Percentiles rank a stretch among this genome's conserved stretches.
Conservation (phyloP, 2,113 vertebrate genomes). For the Daubentonia madagascariensis region DNA sequence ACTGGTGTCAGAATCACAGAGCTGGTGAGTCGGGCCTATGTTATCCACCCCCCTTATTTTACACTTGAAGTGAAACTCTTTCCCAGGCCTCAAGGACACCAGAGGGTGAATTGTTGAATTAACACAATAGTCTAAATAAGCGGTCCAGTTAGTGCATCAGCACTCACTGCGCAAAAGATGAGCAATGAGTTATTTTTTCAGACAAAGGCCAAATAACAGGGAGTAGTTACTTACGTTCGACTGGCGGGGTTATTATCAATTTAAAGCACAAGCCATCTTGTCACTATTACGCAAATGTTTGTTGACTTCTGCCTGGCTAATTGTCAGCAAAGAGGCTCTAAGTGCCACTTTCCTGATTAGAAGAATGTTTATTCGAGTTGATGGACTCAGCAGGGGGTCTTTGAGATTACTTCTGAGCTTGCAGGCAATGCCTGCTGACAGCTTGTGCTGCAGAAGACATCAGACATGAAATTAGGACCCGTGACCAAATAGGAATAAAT, state of each 20-base stretch:
- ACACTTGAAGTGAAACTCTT: not conserved
- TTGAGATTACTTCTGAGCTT: conserved; percentile 44
- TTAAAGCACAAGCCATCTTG: conserved; percentile 58
- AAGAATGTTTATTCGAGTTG: conserved; percentile 69
- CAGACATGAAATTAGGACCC: not conserved
- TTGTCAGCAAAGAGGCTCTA: conserved; percentile 66
- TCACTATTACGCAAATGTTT: conserved; percentile 63
- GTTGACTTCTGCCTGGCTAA: conserved; percentile 76
- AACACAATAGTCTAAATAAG: not conserved
- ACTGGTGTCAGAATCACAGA: not conserved
- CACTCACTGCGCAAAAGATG: not conserved
- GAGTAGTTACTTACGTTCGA: not conserved
- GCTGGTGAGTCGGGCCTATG: not conserved
- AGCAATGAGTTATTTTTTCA: not conserved
- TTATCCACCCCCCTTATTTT: not conserved
- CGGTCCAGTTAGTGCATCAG: not conserved
- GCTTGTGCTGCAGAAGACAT: not conserved
- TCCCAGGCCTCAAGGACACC: not conserved
- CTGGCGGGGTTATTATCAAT: conserved; percentile 52
- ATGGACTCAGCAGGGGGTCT: conserved; percentile 53
- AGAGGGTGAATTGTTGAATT: not conserved
- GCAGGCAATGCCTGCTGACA: not conserved
- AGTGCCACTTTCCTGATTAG: conserved; percentile 75
- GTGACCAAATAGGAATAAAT: not conserved
- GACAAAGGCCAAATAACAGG: conserved; percentile 9